Conservation (phyloP, 2,797 vertebrate genomes). For the Tauraco hartlaubi region DNA sequence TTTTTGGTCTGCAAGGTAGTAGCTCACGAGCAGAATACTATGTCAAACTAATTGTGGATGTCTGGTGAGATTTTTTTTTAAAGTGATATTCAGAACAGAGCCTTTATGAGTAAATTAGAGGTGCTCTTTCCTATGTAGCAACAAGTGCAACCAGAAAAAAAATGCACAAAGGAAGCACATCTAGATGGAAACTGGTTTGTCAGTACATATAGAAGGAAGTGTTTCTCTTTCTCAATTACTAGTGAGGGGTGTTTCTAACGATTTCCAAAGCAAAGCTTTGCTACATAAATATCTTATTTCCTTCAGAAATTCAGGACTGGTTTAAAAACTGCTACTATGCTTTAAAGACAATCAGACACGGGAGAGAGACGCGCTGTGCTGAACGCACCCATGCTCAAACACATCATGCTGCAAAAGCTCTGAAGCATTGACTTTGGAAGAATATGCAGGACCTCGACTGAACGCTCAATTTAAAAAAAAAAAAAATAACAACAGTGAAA, state of each 20-base stretch:
- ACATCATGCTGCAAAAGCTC: not conserved
- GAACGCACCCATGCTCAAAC: not conserved
- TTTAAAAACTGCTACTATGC: not conserved
- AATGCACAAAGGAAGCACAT: not conserved
- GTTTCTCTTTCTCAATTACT: not conserved
- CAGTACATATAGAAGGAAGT: not conserved
- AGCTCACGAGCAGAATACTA: constrained; percentile 5
- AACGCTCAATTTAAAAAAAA: not conserved
- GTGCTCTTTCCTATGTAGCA: constrained; percentile 9
- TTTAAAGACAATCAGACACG: not conserved
- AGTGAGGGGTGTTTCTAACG: not conserved
- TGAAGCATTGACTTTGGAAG: not conserved
- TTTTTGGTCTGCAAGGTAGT: constrained; percentile 15
- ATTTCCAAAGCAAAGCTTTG: not conserved
- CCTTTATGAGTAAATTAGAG: constrained; percentile 34
- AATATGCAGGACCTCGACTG: not conserved
- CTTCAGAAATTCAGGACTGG: not conserved
- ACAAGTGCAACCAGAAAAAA: not conserved
- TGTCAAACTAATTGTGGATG: constrained; percentile 12
- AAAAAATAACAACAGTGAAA: constrained; percentile 33
- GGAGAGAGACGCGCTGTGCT: not conserved
- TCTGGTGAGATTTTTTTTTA: not conserved
- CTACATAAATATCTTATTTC: not conserved
- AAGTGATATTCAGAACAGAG: constrained; percentile 46
- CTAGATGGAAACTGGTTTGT: not conserved